Evolutionary conservation across 30 jellyfish, hydroid and myxozoan genomes (phyloP), one percentile per base, ranked within the genome.

Genomic region (Clytia hemisphaerica): DNA sequence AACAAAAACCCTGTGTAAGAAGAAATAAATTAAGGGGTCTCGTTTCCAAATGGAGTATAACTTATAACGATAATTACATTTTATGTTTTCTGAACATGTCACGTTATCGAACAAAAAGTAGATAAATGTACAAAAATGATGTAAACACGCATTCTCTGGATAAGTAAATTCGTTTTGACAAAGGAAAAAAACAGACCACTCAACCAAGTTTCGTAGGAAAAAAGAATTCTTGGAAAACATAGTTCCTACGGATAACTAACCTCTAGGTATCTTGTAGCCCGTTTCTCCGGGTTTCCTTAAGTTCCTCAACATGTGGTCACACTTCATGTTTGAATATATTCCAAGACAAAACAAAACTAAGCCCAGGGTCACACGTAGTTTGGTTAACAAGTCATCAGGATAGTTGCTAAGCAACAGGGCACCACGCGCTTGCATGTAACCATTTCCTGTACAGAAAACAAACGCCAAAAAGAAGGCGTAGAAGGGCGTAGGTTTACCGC

Each of bases 261-360:
- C 97, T 79, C 37, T 79, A 4, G 97, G 97, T 27, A 88, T 80
- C 51, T 88, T 88, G 71, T 88, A 88, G 9, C 94, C 97, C 2
- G 72, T 58, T 74, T 88, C 97, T 12, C 97, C 97, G 32, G 97
- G 97, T 30, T 74, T 76, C 31, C 97, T 77, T 37, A 88, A 79
- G 40, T 67, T 88, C 42, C 92, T 37, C 0, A 88, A 66, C 30
- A 80, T 63, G 34, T 76, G 74, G 47, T 88, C 97, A 27, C 93
- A 45, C 26, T 88, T 93, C 6, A 80, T 14, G 38, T 79, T 79
- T 35, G 80, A 59, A 7, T 72, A 62, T 48, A 88, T 27, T 34
- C 97, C 97, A 67, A 44, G 14, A 54, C 49, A 66, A 42, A 72
- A 88, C 9, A 62, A 3, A 0, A 59, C 9, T 21, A 70, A 2